phyloP scores from a whole-genome alignment of 1,140 invertebrate genomes.

The Drosophila asahinai region DNA sequence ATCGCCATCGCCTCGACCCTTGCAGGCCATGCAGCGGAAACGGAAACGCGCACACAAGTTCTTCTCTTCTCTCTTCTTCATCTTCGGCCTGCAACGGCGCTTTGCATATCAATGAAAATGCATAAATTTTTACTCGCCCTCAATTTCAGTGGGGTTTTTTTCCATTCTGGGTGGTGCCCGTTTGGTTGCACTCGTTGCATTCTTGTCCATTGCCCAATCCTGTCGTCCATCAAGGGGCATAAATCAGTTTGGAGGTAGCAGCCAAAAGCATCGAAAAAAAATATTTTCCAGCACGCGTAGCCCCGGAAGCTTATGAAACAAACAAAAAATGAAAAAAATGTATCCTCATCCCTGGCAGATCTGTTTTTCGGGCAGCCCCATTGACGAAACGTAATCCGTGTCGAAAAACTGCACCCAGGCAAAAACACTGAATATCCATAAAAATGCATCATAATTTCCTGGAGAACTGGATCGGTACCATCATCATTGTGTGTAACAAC shows the following conservation, averaged over 20 bases:
- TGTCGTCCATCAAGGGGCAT: conserved; percentile 80
- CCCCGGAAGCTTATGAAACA: conserved; percentile 69
- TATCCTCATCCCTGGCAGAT: conserved; percentile 25
- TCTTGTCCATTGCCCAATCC: conserved; percentile 36
- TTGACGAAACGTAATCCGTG: conserved; percentile 66
- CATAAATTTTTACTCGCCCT: conserved; percentile 78
- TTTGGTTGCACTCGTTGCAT: conserved; percentile 67
- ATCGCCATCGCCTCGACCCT: conserved; percentile 3
- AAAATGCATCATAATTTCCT: conserved; percentile 85
- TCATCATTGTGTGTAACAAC: conserved; percentile 25
- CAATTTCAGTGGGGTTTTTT: conserved; percentile 42
- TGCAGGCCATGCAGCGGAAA: conserved; percentile 62
- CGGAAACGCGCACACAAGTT: conserved; percentile 80
- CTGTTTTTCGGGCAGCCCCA: conserved; percentile 27
- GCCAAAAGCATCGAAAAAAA: conserved; percentile 26
- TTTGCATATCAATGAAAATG: conserved; percentile 85
- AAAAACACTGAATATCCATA: conserved; percentile 85
- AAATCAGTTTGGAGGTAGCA: conserved; percentile 72
- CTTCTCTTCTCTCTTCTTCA: conserved; percentile 67
- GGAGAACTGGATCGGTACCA: conserved; percentile 64
- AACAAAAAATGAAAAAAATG: conserved; percentile 47
- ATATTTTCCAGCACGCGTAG: conserved; percentile 33
- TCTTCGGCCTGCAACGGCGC: conserved; percentile 56
- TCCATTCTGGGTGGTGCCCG: conserved; percentile 32
- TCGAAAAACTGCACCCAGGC: conserved; percentile 64